Evolutionary conservation across 2,797 vertebrate species (phyloP).

Genomic region (Furcifer pardalis): DNA sequence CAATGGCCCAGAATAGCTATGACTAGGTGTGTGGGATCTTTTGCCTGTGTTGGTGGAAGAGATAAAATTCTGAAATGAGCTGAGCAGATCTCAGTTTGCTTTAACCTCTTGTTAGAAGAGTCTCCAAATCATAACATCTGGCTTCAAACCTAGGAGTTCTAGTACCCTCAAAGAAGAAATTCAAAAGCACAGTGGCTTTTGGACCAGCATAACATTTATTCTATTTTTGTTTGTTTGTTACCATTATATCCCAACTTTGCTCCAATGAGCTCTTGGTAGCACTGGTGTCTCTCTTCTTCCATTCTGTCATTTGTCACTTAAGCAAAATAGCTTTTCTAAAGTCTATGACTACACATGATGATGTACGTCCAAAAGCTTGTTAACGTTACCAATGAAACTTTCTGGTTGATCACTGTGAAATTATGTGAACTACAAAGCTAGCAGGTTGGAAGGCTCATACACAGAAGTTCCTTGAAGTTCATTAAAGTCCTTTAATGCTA

Average conservation of each 20-base stretch:
- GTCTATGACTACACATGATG: not conserved
- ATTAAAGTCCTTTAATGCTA: not conserved
- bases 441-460: not conserved
- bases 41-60: too few species aligned
- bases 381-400: not conserved
- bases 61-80: too few species aligned
- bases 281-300: too few species aligned
- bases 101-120: not conserved
- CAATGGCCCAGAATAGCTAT: not conserved
- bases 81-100: not conserved
- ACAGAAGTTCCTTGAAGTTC: not conserved
- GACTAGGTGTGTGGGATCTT: too few species aligned
- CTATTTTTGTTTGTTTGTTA: not conserved
- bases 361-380: not conserved
- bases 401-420: not conserved
- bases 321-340: too few species aligned
- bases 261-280: too few species aligned
- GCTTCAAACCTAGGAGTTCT: not conserved
- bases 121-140: not conserved
- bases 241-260: too few species aligned
- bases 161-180: not conserved
- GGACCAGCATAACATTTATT: not conserved
- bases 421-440: not conserved
- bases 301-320: too few species aligned
- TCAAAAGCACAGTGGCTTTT: not conserved